Conservation (phyloP, 2,888 invertebrate species). For the Hypsopygia costalis region DNA sequence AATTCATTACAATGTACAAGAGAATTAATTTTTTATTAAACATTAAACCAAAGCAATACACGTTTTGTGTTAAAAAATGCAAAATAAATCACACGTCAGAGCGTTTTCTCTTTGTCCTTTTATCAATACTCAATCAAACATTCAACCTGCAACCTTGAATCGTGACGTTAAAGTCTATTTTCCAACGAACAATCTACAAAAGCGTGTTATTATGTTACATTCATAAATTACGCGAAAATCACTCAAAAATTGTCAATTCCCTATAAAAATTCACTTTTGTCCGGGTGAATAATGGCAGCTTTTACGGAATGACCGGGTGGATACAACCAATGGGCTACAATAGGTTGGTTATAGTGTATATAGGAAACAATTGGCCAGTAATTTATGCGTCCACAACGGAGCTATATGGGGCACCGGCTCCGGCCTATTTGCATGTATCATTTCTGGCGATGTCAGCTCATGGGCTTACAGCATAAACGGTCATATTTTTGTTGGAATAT, state of each 20-base stretch:
- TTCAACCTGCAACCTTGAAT: not conserved
- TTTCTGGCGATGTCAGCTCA: conserved; percentile 47
- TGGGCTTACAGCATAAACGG: conserved; percentile 4
- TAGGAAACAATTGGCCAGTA: conserved; percentile 66
- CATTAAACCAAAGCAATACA: too few species aligned
- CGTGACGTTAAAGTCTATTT: not conserved
- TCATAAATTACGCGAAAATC: not conserved
- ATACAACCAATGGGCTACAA: conserved; percentile 27
- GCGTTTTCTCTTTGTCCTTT: not conserved
- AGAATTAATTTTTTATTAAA: too few species aligned
- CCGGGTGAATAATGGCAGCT: not conserved
- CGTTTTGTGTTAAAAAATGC: too few species aligned
- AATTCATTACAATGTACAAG: too few species aligned
- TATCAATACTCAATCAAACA: not conserved
- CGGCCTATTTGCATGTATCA: conserved; percentile 54
- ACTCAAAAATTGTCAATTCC: conserved; percentile 1
- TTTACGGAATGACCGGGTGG: not conserved
- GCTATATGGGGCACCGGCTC: conserved; percentile 40
- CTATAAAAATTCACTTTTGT: conserved; percentile 13
- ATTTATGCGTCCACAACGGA: conserved; percentile 56
- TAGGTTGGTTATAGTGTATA: conserved; percentile 28
- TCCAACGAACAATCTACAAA: not conserved
- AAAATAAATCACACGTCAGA: too few species aligned
- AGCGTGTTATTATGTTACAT: not conserved
- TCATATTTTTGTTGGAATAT: not conserved